phyloP scores from a whole-genome alignment of 64 coral and sea anemone species.

The Stylophora pistillata region DNA sequence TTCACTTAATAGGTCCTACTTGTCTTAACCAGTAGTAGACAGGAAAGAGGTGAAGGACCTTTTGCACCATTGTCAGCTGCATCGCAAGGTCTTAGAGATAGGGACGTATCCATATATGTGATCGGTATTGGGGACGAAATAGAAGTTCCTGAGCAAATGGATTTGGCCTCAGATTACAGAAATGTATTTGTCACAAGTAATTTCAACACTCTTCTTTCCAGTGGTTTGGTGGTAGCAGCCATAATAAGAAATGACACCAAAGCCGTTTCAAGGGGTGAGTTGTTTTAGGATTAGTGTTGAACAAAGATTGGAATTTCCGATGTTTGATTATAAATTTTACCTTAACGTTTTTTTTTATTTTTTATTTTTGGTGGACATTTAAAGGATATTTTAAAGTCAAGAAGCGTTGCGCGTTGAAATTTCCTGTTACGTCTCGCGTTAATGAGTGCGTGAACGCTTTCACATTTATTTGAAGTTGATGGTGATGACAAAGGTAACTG shows the following conservation, averaged over 20 bases:
- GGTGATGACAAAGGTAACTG: too few relatives aligned
- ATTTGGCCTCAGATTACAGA: constrained; percentile 30
- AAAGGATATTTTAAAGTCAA: too few relatives aligned
- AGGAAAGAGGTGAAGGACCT: constrained; percentile 29
- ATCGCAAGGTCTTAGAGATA: constrained; percentile 28
- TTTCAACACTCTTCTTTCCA: not conserved
- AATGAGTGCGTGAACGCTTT: too few relatives aligned
- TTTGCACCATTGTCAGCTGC: constrained; percentile 11
- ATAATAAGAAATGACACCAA: constrained; percentile 57
- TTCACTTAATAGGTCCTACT: constrained; percentile 11
- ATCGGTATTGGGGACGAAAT: constrained; percentile 28
- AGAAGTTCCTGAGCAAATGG: constrained; percentile 34
- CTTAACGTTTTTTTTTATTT: too few relatives aligned
- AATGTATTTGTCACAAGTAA: constrained; percentile 32
- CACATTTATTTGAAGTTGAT: too few relatives aligned
- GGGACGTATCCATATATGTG: constrained; percentile 23
- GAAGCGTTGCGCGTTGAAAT: too few relatives aligned
- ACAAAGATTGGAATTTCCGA: too few relatives aligned
- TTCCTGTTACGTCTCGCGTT: too few relatives aligned
- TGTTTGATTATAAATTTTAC: too few relatives aligned
- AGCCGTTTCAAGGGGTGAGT: constrained; percentile 32
- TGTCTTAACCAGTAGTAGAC: constrained; percentile 24
- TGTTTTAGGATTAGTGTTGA: not conserved
- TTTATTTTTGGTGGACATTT: too few relatives aligned
- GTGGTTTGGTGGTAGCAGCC: constrained; percentile 10